Base-by-base conservation (phyloP, 1,140 invertebrate species). In the Ptiloglossa arizonensis region DNA sequence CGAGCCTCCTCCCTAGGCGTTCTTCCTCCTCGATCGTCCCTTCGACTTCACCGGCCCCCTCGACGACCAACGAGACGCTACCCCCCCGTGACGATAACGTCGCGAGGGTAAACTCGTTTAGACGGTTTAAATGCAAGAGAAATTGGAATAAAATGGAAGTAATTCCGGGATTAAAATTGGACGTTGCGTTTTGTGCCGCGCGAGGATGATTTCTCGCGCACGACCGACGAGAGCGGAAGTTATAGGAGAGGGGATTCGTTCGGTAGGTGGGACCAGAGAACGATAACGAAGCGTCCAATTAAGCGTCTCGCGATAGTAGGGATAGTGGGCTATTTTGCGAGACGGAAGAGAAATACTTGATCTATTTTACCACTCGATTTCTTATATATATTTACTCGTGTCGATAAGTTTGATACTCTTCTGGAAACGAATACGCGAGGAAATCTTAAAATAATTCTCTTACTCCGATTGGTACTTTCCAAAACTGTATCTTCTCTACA, bases 61-160 rank as follows among this genome's bases (percentile, higher is more conserved):
- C 68, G 24, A 35, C 67, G 69, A 84, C 68, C n/a, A n/a, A n/a
- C n/a, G n/a, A n/a, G n/a, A n/a, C n/a, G n/a, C n/a, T n/a, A n/a
- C n/a, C n/a, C 72, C 67, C 78, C 77, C 68, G 80, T 85, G 87
- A 86, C 88, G 90, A 92, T 91, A 88, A 91, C 91, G 89, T 91
- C 89, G 88, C 82, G 79, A 84, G 63, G 87, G 84, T 91, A 92
- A 92, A 91, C 86, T 92, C 89, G 88, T 90, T 92, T 90, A 85
- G 88, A 88, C 87, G 85, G 85, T 85, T 89, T 88, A 89, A 91
- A 90, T 91, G 83, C 78, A 82, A 68, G 64, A 88, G n/a, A 87
- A 89, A 90, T 91, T 89, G 86, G 81, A 86, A 88, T 85, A 88
- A 91, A 90, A 91, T 91, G 88, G 85, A 86, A 90, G 88, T 90